Conservation (phyloP, 2,888 invertebrate genomes). For the Tetramorium bicarinatum region DNA sequence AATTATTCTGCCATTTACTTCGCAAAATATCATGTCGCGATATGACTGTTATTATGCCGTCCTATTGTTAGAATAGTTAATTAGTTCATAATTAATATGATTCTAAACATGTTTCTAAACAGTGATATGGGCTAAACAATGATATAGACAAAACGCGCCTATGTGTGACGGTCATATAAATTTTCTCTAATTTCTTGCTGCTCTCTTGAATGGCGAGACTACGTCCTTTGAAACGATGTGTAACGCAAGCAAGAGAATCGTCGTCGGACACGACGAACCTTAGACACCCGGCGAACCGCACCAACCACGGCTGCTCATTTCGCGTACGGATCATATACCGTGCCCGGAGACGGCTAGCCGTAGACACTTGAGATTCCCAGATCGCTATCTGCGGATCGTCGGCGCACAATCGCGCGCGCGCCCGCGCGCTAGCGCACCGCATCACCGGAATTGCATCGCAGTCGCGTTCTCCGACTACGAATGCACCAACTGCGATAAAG, state of each 20-base stretch:
- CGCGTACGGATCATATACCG: slow-evolving; percentile 44
- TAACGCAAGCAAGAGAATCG: slow-evolving; percentile 47
- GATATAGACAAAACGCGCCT: not conserved
- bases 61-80: slow-evolving; percentile 25
- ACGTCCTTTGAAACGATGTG: slow-evolving; percentile 42
- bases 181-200: not conserved
- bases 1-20: slow-evolving; percentile 24
- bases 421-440: slow-evolving; percentile 24
- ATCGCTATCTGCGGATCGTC: slow-evolving; percentile 56
- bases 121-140: not conserved
- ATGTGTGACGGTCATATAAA: not conserved
- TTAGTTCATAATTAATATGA: slow-evolving; percentile 12
- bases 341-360: slow-evolving; percentile 45
- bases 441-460: slow-evolving; percentile 48
- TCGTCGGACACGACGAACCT: slow-evolving; percentile 49
- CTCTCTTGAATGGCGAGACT: not conserved
- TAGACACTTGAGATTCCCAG: slow-evolving; percentile 55
- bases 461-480: not conserved
- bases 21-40: slow-evolving; percentile 6
- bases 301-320: slow-evolving; percentile 62
- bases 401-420: slow-evolving; percentile 48
- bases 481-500: slow-evolving; percentile 30
- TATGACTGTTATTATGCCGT: not conserved
- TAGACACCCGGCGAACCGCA: slow-evolving; percentile 52
- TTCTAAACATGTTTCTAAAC: not conserved